Evolutionary conservation across 2,888 invertebrate genomes (phyloP).

Genomic region (Busseola fusca): DNA sequence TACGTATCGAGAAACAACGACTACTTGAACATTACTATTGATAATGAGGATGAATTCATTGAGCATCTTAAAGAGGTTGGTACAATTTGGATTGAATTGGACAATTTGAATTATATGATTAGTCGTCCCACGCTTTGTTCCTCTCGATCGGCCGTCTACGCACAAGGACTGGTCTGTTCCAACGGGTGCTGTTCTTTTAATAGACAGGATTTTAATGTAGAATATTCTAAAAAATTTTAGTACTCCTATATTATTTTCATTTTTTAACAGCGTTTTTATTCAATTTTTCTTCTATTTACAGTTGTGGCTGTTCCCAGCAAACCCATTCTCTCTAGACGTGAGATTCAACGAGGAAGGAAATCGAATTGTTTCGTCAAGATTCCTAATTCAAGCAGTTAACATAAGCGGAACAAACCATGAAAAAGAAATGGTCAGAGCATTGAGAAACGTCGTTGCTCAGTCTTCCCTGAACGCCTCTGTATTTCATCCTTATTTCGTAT

Average conservation of each 20-base stretch:
- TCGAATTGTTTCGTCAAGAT: constrained; percentile 94
- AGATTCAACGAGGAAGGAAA: constrained; percentile 93
- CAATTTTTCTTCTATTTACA: constrained; percentile 73
- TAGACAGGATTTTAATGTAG: background rate
- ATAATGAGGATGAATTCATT: constrained; percentile 92
- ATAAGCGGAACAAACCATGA: constrained; percentile 97
- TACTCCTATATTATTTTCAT: background rate
- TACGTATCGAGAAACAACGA: constrained; percentile 93
- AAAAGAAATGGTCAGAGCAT: constrained; percentile 95
- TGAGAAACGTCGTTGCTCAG: constrained; percentile 93
- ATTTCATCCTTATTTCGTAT: constrained; percentile 98
- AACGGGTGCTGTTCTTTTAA: background rate
- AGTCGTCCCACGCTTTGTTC: constrained; percentile 26
- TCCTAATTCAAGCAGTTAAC: constrained; percentile 96
- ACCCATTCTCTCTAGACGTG: constrained; percentile 95
- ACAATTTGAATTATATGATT: constrained; percentile 21
- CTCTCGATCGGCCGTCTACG: background rate
- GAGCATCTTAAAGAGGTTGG: constrained; percentile 92
- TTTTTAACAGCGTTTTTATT: background rate
- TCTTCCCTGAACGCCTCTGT: constrained; percentile 96
- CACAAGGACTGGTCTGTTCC: background rate
- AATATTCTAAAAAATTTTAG: constrained; percentile 1
- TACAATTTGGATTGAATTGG: constrained; percentile 28
- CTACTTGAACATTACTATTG: constrained; percentile 93
- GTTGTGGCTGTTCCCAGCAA: constrained; percentile 94